phyloP scores from a whole-genome alignment of 2,797 vertebrate genomes.

The Trematomus bernacchii region DNA sequence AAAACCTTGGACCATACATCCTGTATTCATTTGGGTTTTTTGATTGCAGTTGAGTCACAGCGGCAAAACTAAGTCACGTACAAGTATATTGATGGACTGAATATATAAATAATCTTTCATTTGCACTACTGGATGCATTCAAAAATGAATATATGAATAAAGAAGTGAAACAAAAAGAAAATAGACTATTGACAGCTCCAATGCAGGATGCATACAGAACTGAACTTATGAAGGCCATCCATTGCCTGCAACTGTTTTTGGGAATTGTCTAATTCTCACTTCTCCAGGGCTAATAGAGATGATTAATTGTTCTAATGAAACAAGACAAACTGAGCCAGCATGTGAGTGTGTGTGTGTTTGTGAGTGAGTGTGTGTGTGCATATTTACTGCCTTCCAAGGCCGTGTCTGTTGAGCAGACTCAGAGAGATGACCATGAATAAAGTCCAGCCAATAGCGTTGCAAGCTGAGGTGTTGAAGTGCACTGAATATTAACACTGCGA shows the following conservation, averaged over 20 bases:
- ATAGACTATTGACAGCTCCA: background rate
- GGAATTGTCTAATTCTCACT: constrained; percentile 18
- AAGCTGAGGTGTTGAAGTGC: constrained; percentile 57
- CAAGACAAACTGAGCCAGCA: constrained; percentile 9
- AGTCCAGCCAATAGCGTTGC: constrained; percentile 50
- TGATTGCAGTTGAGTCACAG: constrained; percentile 19
- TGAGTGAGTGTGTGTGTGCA: background rate
- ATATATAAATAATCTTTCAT: constrained; percentile 16
- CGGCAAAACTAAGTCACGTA: constrained; percentile 11
- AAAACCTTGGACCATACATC: constrained; percentile 51
- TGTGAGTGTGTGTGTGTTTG: background rate
- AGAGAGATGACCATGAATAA: constrained; percentile 58
- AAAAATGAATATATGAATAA: constrained; percentile 13
- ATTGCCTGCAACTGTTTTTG: constrained; percentile 28
- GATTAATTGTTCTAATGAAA: constrained; percentile 42
- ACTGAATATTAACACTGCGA: constrained; percentile 61
- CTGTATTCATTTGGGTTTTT: constrained; percentile 44
- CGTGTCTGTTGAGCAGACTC: constrained; percentile 35
- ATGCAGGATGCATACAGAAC: background rate
- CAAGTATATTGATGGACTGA: constrained; percentile 6
- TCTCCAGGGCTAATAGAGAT: constrained; percentile 35
- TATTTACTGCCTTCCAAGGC: constrained; percentile 30
- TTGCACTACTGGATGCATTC: constrained; percentile 5
- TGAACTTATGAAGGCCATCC: constrained; percentile 26
- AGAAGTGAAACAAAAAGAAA: constrained; percentile 5